Conservation (phyloP, 1,140 invertebrate genomes). For the Arctopsyche grandis region DNA sequence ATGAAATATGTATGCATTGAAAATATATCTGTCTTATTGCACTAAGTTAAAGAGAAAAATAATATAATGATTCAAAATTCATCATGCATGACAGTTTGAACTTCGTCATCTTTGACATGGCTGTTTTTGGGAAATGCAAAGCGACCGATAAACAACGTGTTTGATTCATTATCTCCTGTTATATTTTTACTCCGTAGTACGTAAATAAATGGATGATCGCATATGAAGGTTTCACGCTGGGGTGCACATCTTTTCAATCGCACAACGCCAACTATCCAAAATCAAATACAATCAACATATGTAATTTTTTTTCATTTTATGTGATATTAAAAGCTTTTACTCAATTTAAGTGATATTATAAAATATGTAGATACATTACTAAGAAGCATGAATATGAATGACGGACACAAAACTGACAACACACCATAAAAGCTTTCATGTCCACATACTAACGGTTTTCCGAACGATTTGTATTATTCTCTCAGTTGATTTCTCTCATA, state of each 20-base stretch:
- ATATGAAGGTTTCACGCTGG: neutral
- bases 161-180: neutral
- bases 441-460: too few relatives aligned
- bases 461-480: too few relatives aligned
- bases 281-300: constrained; percentile 2
- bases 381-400: too few relatives aligned
- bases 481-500: too few relatives aligned
- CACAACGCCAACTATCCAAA: constrained; percentile 4
- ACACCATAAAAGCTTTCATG: too few relatives aligned
- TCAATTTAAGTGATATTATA: too few relatives aligned
- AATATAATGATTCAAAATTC: constrained; percentile 26
- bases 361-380: too few relatives aligned
- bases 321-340: too few relatives aligned
- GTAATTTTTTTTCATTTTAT: neutral
- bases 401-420: too few relatives aligned
- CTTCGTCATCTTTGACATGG: neutral
- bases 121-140: neutral
- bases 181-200: neutral
- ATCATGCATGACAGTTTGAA: neutral
- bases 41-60: too few relatives aligned
- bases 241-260: constrained; percentile 9
- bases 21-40: too few relatives aligned
- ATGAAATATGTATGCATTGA: too few relatives aligned
- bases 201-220: constrained; percentile 30
- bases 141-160: constrained; percentile 5